These are phyloP conservation scores for Suricata suricatta DNA, from an alignment of 2,113 vertebrate species.

Conservation along the genomic window DNA sequence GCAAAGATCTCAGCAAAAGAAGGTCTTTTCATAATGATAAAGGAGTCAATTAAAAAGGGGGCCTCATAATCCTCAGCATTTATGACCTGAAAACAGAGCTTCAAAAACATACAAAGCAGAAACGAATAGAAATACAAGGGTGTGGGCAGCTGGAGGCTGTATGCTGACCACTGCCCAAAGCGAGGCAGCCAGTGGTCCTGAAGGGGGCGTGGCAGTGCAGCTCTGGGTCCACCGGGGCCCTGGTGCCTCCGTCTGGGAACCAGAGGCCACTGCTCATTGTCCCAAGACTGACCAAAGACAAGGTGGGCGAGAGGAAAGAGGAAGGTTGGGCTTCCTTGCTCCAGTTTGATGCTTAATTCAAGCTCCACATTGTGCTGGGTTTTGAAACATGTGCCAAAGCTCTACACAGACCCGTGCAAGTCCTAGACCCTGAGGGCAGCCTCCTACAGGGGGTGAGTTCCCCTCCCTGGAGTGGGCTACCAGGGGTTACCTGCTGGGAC, in stretches of 20 bases:
- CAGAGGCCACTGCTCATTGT: neutral
- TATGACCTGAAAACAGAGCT: neutral
- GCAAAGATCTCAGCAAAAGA: neutral
- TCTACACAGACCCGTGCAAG: neutral
- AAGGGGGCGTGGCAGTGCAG: rapidly evolving
- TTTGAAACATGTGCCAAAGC: neutral
- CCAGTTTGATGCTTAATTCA: rapidly evolving
- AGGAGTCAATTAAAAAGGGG: neutral
- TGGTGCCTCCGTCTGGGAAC: neutral
- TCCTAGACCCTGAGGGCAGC: neutral
- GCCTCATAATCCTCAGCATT: neutral
- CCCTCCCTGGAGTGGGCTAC: neutral
- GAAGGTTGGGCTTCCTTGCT: too few relatives aligned
- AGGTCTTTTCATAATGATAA: neutral
- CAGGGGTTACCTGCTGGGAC: too few relatives aligned
- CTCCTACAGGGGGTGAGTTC: neutral
- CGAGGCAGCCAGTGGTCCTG: rapidly evolving
- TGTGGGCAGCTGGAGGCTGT: neutral
- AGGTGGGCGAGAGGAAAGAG: too few relatives aligned
- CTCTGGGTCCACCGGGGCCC: rapidly evolving
- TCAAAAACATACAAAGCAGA: neutral
- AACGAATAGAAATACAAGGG: neutral
- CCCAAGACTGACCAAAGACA: rapidly evolving
- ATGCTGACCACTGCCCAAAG: neutral
- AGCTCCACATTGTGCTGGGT: neutral